These are phyloP conservation scores for Philereme transversata DNA, from an alignment of 2,888 invertebrate species.

Conservation along the genomic window DNA sequence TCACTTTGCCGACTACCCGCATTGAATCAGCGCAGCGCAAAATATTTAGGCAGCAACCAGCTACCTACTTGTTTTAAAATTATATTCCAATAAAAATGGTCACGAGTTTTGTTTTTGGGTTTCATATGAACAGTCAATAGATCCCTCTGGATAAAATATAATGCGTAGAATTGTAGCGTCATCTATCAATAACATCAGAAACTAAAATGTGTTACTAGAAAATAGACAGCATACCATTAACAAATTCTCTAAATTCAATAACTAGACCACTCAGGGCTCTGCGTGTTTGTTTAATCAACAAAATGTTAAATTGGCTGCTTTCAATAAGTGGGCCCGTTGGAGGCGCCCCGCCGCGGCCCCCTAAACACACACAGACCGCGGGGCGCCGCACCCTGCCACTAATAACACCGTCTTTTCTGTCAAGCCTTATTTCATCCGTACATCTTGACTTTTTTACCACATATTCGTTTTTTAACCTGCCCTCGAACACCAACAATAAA, in stretches of 20 bases:
- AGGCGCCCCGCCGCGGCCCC: slow-evolving; percentile 65
- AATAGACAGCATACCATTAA: slow-evolving; percentile 23
- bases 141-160: not conserved
- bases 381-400: slow-evolving; percentile 76
- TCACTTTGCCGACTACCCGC: slow-evolving; percentile 31
- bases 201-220: slow-evolving; percentile 1
- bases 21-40: slow-evolving; percentile 45
- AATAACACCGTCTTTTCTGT: slow-evolving; percentile 79
- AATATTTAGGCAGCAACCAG: slow-evolving; percentile 39
- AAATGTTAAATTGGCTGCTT: slow-evolving; percentile 76
- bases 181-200: slow-evolving; percentile 13
- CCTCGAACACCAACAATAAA: slow-evolving; percentile 78
- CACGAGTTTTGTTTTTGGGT: not conserved
- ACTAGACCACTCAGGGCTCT: slow-evolving; percentile 53
- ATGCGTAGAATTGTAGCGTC: slow-evolving; percentile 21
- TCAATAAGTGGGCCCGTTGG: slow-evolving; percentile 70
- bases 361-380: slow-evolving; percentile 83
- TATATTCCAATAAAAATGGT: not conserved
- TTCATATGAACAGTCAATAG: not conserved
- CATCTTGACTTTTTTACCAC: slow-evolving; percentile 75
- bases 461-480: slow-evolving; percentile 69
- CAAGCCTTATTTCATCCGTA: slow-evolving; percentile 77
- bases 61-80: not conserved
- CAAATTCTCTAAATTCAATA: slow-evolving; percentile 59
- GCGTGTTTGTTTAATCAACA: slow-evolving; percentile 75